phyloP scores from a whole-genome alignment of 2,113 vertebrate species.

The Taurulus bubalis region DNA sequence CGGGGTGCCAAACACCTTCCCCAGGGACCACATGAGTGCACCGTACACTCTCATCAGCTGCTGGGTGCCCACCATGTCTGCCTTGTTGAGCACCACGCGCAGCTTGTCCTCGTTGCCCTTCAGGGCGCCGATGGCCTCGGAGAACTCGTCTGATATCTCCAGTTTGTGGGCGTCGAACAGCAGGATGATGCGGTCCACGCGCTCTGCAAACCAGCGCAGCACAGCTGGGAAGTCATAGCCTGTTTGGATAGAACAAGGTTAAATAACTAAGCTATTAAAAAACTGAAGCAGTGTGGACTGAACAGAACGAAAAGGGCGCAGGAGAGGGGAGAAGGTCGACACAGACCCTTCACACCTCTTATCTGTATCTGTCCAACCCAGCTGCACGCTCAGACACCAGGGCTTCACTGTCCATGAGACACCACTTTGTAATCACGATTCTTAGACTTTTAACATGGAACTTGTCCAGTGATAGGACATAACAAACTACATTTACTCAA shows the following conservation, averaged over 20 bases:
- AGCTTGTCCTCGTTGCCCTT: slow-evolving; percentile 95
- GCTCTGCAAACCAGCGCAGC: slow-evolving; percentile 93
- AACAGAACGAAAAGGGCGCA: not conserved
- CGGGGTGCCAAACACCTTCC: slow-evolving; percentile 92
- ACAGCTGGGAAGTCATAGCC: slow-evolving; percentile 94
- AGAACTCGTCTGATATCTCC: slow-evolving; percentile 95
- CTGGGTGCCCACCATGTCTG: slow-evolving; percentile 94
- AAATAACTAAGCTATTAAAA: not conserved
- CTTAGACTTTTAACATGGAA: not conserved
- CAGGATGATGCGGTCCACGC: slow-evolving; percentile 93
- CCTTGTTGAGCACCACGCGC: slow-evolving; percentile 95
- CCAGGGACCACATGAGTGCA: slow-evolving; percentile 95
- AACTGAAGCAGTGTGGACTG: not conserved
- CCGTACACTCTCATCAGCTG: slow-evolving; percentile 96
- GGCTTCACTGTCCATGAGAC: slow-evolving; percentile 2
- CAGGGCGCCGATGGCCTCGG: slow-evolving; percentile 91
- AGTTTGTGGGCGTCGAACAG: slow-evolving; percentile 95
- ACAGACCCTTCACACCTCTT: slow-evolving; percentile 47
- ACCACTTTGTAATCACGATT: not conserved
- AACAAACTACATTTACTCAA: not conserved
- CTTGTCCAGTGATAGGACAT: not conserved
- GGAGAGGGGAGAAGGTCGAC: slow-evolving; percentile 62
- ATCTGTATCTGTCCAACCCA: slow-evolving; percentile 9
- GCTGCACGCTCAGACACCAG: not conserved
- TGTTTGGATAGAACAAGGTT: slow-evolving; percentile 53